Evolutionary conservation across 1,140 invertebrate species (phyloP).

Genomic region (Zaprionus davidi): DNA sequence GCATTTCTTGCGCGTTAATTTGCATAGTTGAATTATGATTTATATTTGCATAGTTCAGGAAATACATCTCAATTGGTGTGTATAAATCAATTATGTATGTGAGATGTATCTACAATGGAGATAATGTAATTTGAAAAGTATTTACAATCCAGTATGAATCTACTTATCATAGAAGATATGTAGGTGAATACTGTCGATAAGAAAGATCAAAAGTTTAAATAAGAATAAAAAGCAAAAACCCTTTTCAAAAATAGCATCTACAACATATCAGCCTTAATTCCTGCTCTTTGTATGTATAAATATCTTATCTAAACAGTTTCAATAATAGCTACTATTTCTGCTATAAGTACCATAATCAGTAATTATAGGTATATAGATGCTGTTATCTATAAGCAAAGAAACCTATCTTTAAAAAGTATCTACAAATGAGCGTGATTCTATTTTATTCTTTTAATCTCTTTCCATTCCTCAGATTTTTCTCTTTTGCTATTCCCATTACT

Average conservation of each 20-base stretch:
- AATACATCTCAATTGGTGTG: not conserved
- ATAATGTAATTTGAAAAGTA: not conserved
- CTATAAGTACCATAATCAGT: too few relatives aligned
- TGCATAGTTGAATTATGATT: slow-evolving; percentile 43
- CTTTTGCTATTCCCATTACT: not conserved
- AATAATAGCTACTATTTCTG: too few relatives aligned
- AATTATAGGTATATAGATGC: too few relatives aligned
- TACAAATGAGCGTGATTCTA: not conserved
- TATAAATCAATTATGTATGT: not conserved
- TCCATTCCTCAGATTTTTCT: not conserved
- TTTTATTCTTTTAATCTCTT: not conserved
- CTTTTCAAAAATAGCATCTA: too few relatives aligned
- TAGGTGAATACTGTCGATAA: too few relatives aligned
- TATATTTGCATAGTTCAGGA: slow-evolving; percentile 13
- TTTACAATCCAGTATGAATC: too few relatives aligned
- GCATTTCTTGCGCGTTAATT: slow-evolving; percentile 31
- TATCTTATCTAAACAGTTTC: too few relatives aligned
- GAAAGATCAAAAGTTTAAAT: too few relatives aligned
- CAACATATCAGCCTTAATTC: too few relatives aligned
- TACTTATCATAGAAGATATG: not conserved
- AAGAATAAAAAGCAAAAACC: too few relatives aligned
- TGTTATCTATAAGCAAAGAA: too few relatives aligned
- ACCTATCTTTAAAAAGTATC: not conserved
- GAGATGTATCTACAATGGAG: not conserved
- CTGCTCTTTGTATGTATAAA: too few relatives aligned